Percentiles rank a stretch among this genome's conserved stretches.
Evolutionary conservation across 92 coral and sea anemone species (phyloP).

Genomic region (Siderastrea siderea): DNA sequence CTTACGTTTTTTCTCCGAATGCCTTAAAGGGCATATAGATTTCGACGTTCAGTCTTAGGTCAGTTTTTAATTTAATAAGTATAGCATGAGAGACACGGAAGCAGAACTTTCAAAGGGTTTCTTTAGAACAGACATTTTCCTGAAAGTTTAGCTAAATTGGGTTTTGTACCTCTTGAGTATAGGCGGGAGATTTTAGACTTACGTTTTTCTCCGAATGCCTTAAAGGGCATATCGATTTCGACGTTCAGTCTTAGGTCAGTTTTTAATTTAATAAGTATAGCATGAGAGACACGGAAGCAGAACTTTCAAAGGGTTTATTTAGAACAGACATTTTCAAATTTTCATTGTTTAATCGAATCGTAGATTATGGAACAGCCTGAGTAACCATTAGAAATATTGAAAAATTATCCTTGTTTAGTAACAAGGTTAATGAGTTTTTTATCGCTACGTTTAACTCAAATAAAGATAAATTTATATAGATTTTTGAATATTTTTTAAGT

Average conservation of each 20-base stretch:
- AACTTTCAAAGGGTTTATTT: constrained; percentile 15
- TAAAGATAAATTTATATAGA: too few species aligned
- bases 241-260: constrained; percentile 7
- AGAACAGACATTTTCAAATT: constrained; percentile 7
- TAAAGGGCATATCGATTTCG: constrained; percentile 17
- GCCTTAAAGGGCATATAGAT: constrained; percentile 16
- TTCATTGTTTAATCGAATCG: constrained; percentile 21
- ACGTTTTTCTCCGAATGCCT: constrained; percentile 37
- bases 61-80: not conserved
- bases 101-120: constrained; percentile 10
- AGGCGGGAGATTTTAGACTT: constrained; percentile 57
- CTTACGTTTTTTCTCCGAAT: constrained; percentile 37
- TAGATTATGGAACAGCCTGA: constrained; percentile 12
- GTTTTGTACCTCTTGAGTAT: constrained; percentile 44
- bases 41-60: constrained; percentile 17
- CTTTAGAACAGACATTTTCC: constrained; percentile 7
- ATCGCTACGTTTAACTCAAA: too few species aligned
- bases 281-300: constrained; percentile 8
- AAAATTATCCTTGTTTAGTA: too few species aligned
- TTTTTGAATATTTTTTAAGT: too few species aligned
- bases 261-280: not conserved
- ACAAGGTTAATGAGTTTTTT: too few species aligned
- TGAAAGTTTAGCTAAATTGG: constrained; percentile 39
- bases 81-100: constrained; percentile 11
- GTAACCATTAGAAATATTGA: too few species aligned